Evolutionary conservation across 2,888 invertebrate species (phyloP).

Genomic region (Tetheella fluctuosa): DNA sequence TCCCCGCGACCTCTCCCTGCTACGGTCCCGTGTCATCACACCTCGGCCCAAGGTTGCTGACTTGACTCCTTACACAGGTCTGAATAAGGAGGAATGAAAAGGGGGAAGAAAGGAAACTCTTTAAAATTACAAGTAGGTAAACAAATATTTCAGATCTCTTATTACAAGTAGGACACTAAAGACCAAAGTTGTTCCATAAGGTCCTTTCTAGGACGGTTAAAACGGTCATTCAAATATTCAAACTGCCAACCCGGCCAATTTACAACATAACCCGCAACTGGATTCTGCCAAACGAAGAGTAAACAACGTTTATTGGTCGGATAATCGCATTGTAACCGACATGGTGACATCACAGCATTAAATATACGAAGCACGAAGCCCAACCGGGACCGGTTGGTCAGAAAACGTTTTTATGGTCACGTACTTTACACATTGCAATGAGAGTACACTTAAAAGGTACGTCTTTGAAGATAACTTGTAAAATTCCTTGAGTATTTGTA

Average conservation of each 20-base stretch:
- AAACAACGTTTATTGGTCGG: conserved; percentile 24
- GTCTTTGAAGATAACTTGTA: not conserved
- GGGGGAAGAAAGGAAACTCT: no score
- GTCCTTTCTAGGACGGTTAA: conserved; percentile 1
- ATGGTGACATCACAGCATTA: conserved; percentile 50
- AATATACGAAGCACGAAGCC: conserved; percentile 35
- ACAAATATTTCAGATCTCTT: not conserved
- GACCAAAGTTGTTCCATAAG: not conserved
- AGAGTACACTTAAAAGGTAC: conserved; percentile 11
- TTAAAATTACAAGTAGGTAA: no score
- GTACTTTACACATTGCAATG: conserved; percentile 23
- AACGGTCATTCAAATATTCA: conserved; percentile 21
- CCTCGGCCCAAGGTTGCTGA: no score
- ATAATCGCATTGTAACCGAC: conserved; percentile 37
- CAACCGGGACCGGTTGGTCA: conserved; percentile 39
- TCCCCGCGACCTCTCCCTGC: no score
- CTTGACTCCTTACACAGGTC: no score
- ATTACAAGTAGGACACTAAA: not conserved
- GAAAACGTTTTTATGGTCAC: conserved; percentile 29
- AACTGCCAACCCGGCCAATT: conserved; percentile 15
- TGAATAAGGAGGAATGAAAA: no score
- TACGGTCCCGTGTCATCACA: no score
- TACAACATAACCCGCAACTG: conserved; percentile 15
- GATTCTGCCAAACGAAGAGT: conserved; percentile 9
- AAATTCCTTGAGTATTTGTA: not conserved